phyloP scores from a whole-genome alignment of 2,888 invertebrate species.

The Philopedon plagiatum region DNA sequence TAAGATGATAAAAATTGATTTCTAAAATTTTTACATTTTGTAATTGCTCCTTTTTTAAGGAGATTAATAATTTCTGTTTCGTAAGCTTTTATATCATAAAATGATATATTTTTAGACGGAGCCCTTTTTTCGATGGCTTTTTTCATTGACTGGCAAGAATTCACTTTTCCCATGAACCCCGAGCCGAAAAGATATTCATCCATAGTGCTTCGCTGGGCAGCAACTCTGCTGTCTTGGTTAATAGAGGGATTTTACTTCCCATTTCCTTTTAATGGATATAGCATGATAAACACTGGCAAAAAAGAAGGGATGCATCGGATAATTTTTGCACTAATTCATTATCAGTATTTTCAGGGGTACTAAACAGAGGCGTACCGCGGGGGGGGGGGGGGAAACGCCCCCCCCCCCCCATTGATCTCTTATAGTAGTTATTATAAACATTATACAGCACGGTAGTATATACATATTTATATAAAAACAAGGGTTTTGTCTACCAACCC shows the following conservation, averaged over 20 bases:
- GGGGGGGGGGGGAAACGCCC: too few species aligned
- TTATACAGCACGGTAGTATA: too few species aligned
- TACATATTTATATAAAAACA: too few species aligned
- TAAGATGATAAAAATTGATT: slow-evolving; percentile 24
- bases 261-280: slow-evolving; percentile 24
- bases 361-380: too few species aligned
- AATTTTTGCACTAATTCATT: slow-evolving; percentile 13
- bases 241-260: slow-evolving; percentile 7
- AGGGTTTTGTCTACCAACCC: too few species aligned
- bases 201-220: not conserved
- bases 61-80: slow-evolving; percentile 5
- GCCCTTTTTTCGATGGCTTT: not conserved
- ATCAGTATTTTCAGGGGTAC: not conserved
- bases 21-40: slow-evolving; percentile 1
- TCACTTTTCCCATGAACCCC: slow-evolving; percentile 21
- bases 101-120: slow-evolving; percentile 1
- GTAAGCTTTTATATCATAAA: slow-evolving; percentile 6
- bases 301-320: slow-evolving; percentile 23
- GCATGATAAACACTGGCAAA: slow-evolving; percentile 30
- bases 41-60: slow-evolving; percentile 26
- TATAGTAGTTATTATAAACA: too few species aligned
- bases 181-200: slow-evolving; percentile 28
- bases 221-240: slow-evolving; percentile 1
- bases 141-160: too few species aligned
- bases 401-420: too few species aligned